Conservation (phyloP, 2,888 invertebrate species). For the Lomographa bimaculata region DNA sequence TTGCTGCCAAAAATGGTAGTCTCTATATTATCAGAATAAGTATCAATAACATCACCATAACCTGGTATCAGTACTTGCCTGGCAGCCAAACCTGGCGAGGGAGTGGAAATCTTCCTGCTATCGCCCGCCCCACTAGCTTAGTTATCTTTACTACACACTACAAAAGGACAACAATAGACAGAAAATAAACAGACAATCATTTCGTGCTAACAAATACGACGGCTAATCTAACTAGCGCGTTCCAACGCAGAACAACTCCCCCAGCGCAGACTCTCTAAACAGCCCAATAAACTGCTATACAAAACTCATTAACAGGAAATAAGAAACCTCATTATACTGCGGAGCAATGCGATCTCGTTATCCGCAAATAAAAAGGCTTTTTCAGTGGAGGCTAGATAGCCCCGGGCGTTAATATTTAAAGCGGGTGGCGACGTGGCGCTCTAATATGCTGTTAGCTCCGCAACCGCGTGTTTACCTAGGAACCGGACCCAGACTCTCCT, state of each 20-base stretch:
- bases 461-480: slow-evolving; percentile 53
- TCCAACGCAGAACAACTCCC: slow-evolving; percentile 13
- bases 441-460: slow-evolving; percentile 71
- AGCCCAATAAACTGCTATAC: slow-evolving; percentile 51
- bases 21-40: no score
- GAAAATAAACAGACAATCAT: no score
- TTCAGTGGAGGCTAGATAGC: slow-evolving; percentile 47
- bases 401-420: slow-evolving; percentile 71
- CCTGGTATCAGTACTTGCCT: no score
- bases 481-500: slow-evolving; percentile 25
- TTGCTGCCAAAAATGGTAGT: no score
- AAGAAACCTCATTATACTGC: slow-evolving; percentile 66
- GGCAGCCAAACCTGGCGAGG: no score
- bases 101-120: no score
- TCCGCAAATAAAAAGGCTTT: slow-evolving; percentile 70
- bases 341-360: slow-evolving; percentile 62
- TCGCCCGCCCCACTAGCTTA: no score
- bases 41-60: no score
- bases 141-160: no score
- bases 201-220: neutral
- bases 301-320: slow-evolving; percentile 63
- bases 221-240: neutral
- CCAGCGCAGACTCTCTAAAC: slow-evolving; percentile 34
- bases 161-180: no score
- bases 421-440: slow-evolving; percentile 59